These are phyloP conservation scores for Lobophora halterata DNA, from an alignment of 2,888 invertebrate genomes.

Conservation along the genomic window DNA sequence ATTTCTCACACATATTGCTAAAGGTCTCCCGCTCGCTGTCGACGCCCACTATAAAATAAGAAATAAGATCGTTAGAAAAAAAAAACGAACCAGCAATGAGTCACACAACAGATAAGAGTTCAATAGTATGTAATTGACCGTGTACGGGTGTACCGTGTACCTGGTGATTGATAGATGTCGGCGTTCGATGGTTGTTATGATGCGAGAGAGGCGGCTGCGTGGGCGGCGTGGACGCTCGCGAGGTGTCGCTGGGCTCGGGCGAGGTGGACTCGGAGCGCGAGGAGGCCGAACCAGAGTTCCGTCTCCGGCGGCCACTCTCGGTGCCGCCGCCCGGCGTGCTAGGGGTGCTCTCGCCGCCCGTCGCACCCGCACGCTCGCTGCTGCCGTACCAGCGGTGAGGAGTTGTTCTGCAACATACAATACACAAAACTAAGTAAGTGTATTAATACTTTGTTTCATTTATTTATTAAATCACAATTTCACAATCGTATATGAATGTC, in stretches of 20 bases:
- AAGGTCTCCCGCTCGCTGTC: conserved; percentile 86
- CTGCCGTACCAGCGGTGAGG: conserved; percentile 73
- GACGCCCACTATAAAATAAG: conserved; percentile 74
- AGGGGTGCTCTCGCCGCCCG: conserved; percentile 51
- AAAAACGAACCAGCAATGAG: no score
- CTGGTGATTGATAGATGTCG: conserved; percentile 54
- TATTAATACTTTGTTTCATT: no score
- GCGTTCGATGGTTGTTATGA: conserved; percentile 55
- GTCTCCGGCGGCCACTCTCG: conserved; percentile 71
- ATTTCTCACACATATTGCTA: conserved; percentile 95
- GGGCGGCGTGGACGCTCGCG: conserved; percentile 81
- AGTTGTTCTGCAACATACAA: conserved; percentile 39
- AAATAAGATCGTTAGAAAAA: conserved; percentile 20
- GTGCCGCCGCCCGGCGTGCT: conserved; percentile 72
- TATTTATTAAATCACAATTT: no score
- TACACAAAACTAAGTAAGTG: conserved; percentile 7
- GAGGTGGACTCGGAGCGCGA: conserved; percentile 80
- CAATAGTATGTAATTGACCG: no score
- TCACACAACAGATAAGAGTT: no score
- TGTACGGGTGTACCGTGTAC: no score
- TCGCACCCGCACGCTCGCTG: conserved; percentile 46
- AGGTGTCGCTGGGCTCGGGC: conserved; percentile 80
- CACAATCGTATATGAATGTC: no score
- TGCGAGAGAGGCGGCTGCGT: conserved; percentile 61
- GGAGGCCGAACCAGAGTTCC: conserved; percentile 77